Conservation (phyloP, 2,888 invertebrate species). For the Ditylenchus weischeri region DNA sequence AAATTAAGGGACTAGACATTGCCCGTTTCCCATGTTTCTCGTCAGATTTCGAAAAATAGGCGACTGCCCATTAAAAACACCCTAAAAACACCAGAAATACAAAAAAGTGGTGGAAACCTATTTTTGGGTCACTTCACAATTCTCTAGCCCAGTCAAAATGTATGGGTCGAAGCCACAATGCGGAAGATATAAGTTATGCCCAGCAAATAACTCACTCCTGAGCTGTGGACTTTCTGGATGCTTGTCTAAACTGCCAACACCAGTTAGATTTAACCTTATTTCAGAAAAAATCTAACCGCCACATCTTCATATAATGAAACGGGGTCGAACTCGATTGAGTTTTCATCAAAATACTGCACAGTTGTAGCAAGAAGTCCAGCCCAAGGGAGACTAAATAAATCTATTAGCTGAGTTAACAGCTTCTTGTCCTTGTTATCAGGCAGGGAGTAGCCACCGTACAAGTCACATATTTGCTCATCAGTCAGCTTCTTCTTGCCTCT, state of each 20-base stretch:
- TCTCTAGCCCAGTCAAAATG: too few species aligned
- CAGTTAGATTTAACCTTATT: background rate
- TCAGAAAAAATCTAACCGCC: slow-evolving; percentile 67
- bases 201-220: background rate
- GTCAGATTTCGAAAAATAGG: too few species aligned
- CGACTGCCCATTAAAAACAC: too few species aligned
- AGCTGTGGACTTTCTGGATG: slow-evolving; percentile 14
- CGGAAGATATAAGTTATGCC: too few species aligned
- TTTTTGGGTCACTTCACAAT: too few species aligned
- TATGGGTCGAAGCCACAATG: too few species aligned
- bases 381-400: slow-evolving; percentile 85
- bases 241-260: slow-evolving; percentile 3
- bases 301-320: slow-evolving; percentile 92
- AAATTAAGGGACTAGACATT: too few species aligned
- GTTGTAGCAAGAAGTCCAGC: slow-evolving; percentile 81
- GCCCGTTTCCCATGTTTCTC: too few species aligned
- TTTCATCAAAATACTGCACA: slow-evolving; percentile 64
- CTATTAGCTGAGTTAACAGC: slow-evolving; percentile 82
- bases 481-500: slow-evolving; percentile 34
- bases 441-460: slow-evolving; percentile 69
- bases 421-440: slow-evolving; percentile 34
- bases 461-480: slow-evolving; percentile 54
- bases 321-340: slow-evolving; percentile 87
- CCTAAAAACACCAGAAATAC: too few species aligned
- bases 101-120: too few species aligned